Evolutionary conservation across 2,113 vertebrate species (phyloP), one percentile per base, ranked within the genome.

Genomic region (Psilopogon haemacephalus): DNA sequence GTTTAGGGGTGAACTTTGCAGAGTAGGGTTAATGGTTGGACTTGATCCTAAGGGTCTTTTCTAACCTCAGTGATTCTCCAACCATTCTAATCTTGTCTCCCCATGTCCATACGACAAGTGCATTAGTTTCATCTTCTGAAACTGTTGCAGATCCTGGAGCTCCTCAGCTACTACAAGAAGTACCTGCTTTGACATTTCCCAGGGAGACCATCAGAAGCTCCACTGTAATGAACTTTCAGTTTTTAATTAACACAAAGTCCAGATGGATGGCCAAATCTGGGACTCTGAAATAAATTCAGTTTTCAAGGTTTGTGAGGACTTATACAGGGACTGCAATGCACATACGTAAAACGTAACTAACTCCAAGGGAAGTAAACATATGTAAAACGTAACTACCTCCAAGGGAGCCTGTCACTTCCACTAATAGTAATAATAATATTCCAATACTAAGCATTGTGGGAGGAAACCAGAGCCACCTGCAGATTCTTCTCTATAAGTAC

Each of bases 391-490:
- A 73, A 58, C 38, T 86, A 82, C 28, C 11, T 75, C 44, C 65
- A 69, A 92, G 70, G 27, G 9, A 90, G n/a, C n/a, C 64, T 2
- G 0, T 81, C 24, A 15, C 65, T 88, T 86, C 69, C 84, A 84
- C n/a, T n/a, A n/a, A n/a, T n/a, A n/a, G n/a, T n/a, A n/a, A n/a
- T n/a, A n/a, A n/a, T n/a, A n/a, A n/a, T n/a, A n/a, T n/a, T n/a
- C n/a, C 50, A 93, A 44, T 44, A 16, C 2, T 27, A 68, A 56
- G 8, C 1, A 33, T 27, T 5, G 80, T 68, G 42, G 60, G 76
- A 91, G 83, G 73, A 83, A 90, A 94, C n/a, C 81, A 90, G 37
- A n/a, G 58, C 33, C 88, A 67, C 37, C 69, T 82, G 40, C 40
- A 82, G 67, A 50, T 55, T 28, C 44, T 79, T 42, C 60, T 78